Evolutionary conservation across 2,113 vertebrate genomes (phyloP).

Genomic region (Chlorodrepanis virens): DNA sequence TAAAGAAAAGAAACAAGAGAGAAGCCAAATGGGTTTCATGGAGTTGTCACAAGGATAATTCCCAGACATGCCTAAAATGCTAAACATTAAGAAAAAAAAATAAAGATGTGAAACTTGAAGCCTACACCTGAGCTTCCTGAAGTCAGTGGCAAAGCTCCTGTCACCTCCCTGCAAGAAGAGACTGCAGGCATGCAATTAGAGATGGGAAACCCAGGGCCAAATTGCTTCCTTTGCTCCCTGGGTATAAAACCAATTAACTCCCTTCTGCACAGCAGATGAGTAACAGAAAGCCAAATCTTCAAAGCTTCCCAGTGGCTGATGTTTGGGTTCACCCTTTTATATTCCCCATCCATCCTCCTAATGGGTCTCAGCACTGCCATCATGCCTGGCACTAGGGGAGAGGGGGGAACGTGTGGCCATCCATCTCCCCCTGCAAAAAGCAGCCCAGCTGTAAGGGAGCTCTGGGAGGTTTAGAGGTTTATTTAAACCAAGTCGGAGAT

Average conservation of each 20-base stretch:
- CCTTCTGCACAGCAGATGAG: background rate
- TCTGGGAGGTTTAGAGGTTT: background rate
- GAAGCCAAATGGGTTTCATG: slow-evolving; percentile 11
- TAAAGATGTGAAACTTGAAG: background rate
- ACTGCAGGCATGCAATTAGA: background rate
- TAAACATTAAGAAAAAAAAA: slow-evolving; percentile 11
- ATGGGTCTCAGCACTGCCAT: background rate
- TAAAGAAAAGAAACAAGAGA: background rate
- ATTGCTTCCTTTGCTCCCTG: background rate
- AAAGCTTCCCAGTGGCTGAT: background rate
- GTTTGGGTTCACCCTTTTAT: background rate
- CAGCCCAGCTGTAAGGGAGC: background rate
- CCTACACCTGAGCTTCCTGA: background rate
- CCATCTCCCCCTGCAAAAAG: background rate
- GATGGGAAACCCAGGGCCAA: background rate
- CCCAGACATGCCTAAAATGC: background rate
- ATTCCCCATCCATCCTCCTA: background rate
- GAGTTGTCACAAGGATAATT: background rate
- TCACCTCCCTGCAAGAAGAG: background rate
- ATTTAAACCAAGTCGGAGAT: background rate
- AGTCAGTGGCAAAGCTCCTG: background rate
- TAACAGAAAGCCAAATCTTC: background rate
- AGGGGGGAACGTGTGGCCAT: background rate
- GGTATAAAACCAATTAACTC: background rate
- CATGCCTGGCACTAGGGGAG: background rate